Evolutionary conservation across 2,113 vertebrate genomes (phyloP).

Genomic region (Spea bombifrons): DNA sequence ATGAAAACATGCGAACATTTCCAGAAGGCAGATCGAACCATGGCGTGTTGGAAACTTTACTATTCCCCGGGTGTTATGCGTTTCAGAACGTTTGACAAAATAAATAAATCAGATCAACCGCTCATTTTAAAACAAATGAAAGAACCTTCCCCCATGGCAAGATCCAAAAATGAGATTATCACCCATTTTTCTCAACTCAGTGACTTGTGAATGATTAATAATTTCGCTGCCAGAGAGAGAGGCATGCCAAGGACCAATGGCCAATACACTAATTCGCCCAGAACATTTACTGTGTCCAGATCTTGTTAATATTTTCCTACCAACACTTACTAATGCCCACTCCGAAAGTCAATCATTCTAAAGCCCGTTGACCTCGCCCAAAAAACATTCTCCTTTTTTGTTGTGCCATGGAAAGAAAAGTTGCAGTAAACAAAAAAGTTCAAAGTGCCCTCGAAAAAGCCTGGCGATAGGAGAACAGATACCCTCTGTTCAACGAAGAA

Average conservation of each 20-base stretch:
- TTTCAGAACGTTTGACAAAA: not conserved
- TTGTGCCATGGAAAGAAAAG: conserved; percentile 15
- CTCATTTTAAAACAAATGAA: not conserved
- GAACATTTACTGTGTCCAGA: no score
- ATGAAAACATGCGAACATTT: conserved; percentile 1
- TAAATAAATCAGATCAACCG: not conserved
- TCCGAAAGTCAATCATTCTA: no score
- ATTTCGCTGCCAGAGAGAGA: no score
- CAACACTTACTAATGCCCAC: no score
- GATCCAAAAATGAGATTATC: not conserved
- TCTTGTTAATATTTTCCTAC: no score
- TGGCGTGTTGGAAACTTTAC: not conserved
- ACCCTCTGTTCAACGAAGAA: conserved; percentile 40
- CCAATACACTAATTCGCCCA: no score
- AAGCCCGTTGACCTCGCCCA: conserved; percentile 1
- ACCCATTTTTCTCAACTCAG: no score
- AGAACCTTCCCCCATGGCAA: not conserved
- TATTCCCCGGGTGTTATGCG: not conserved
- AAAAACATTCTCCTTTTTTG: conserved; percentile 11
- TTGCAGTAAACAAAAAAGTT: conserved; percentile 24
- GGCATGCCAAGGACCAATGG: no score
- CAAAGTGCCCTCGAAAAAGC: conserved; percentile 37
- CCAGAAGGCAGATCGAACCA: conserved; percentile 19
- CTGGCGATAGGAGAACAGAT: conserved; percentile 33
- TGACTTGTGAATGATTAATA: no score